Evolutionary conservation across 1,140 invertebrate species (phyloP).

Genomic region (Agrilus planipennis): DNA sequence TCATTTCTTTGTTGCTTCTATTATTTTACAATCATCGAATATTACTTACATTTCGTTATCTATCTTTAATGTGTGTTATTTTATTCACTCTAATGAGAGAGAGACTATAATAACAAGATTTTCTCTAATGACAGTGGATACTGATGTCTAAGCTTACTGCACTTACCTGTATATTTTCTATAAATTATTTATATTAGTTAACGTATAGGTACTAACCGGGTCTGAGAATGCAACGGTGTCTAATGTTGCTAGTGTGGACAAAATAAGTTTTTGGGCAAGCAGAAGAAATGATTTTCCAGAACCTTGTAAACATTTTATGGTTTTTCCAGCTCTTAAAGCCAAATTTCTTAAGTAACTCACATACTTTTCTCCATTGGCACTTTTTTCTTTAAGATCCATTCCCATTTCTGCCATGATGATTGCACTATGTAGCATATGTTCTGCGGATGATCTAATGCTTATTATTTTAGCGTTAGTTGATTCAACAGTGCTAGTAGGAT

Average conservation of each 20-base stretch:
- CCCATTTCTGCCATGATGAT: conserved; percentile 30
- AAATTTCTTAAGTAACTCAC: conserved; percentile 27
- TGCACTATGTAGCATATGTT: conserved; percentile 29
- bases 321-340: conserved; percentile 19
- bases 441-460: conserved; percentile 10
- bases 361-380: conserved; percentile 28
- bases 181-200: no score
- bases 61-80: no score
- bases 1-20: no score
- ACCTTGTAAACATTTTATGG: conserved; percentile 20
- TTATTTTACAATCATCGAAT: no score
- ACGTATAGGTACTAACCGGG: no score
- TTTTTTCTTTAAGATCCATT: conserved; percentile 29
- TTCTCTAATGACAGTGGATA: no score
- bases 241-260: conserved; percentile 6
- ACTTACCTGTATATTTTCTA: no score
- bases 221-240: conserved; percentile 1
- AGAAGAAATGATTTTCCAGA: conserved; percentile 23
- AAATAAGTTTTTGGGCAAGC: conserved; percentile 23
- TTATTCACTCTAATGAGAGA: no score
- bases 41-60: no score
- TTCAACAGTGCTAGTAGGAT: no score
- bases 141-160: no score
- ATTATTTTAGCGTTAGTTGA: conserved; percentile 4
- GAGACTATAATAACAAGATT: no score